Percentiles rank a stretch among this genome's conserved stretches.
Conservation (phyloP, 2,113 vertebrate species). For the Grantiella picta region DNA sequence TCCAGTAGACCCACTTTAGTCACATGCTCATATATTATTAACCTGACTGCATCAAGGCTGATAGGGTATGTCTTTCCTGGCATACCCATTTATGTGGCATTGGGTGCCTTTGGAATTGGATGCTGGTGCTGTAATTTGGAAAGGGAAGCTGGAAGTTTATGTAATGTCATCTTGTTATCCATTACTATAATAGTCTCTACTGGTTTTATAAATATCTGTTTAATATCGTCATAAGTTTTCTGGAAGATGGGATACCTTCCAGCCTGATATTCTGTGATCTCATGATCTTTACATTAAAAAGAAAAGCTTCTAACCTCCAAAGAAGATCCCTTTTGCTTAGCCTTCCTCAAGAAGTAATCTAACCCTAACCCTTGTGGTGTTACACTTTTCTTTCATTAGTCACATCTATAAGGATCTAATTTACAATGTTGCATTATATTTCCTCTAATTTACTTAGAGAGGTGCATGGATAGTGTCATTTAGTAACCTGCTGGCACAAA, state of each 20-base stretch:
- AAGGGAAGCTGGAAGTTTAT: not conserved
- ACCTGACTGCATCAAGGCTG: slow-evolving; percentile 25
- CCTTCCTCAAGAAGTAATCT: not conserved
- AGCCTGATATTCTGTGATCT: not conserved
- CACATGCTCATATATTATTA: slow-evolving; percentile 51
- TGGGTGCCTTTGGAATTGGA: slow-evolving; percentile 21
- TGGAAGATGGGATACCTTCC: not conserved
- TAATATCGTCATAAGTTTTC: not conserved
- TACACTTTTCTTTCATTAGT: not conserved
- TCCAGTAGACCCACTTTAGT: slow-evolving; percentile 37
- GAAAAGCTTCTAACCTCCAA: not conserved
- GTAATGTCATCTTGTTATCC: not conserved
- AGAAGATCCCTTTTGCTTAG: not conserved
- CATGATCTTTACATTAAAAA: not conserved
- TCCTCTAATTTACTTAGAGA: not conserved
- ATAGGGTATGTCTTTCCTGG: not conserved
- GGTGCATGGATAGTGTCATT: not conserved
- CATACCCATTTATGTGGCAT: not conserved
- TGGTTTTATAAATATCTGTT: not conserved
- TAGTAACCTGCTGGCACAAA: not conserved
- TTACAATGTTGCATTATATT: not conserved
- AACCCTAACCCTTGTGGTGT: not conserved
- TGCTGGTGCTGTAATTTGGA: slow-evolving; percentile 15
- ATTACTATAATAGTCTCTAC: not conserved
- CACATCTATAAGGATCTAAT: not conserved